Evolutionary conservation across 1,140 invertebrate genomes (phyloP), one percentile per base, ranked within the genome.

Genomic region (Cyrtorhinus lividipennis): DNA sequence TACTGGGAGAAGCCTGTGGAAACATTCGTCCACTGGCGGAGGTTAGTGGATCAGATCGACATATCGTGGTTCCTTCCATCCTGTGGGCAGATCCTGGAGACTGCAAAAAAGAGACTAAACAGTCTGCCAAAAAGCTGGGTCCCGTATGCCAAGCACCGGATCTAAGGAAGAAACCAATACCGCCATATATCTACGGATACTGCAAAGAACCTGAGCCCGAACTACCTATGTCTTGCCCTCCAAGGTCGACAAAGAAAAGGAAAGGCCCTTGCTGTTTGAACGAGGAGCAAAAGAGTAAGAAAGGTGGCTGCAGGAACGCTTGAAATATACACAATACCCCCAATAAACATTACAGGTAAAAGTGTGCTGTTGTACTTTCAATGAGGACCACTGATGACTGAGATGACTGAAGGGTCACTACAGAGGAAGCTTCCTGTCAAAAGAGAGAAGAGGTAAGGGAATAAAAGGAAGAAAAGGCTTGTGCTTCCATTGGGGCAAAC

Each of bases 191-290:
- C n/a, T 59, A 59, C 58, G 58, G 58, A 8, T 59, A 59, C 58
- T 59, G 58, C 58, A 59, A 59, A 30, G 58, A 59, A 23, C 24
- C 24, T 2, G 58, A 59, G 58, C 58, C 58, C 1, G 58, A 59
- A 26, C 58, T 59, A 2, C 58, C 58, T 26, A 59, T 59, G 58
- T 59, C 58, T 23, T 59, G 58, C 26, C 58, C 58, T 1, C 58
- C 58, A 12, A 59, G 38, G 24, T 27, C 27, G 10, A 59, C 24
- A n/a, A 59, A 59, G 24, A 25, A 30, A 15, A 30, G 58, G 15
- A 59, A 30, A 18, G 58, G 58, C 3, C 58, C 58, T 25, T 59
- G 58, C 58, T 59, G 58, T 30, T 22, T 27, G 13, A 25, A 59
- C 5, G 58, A 59, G 18, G 26, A 15, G 13, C n/a, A 59, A 59